A percentile compares a stretch with the other conserved stretches of the same genome.
Conservation (phyloP, 2,113 vertebrate species). For the Bettongia penicillata region DNA sequence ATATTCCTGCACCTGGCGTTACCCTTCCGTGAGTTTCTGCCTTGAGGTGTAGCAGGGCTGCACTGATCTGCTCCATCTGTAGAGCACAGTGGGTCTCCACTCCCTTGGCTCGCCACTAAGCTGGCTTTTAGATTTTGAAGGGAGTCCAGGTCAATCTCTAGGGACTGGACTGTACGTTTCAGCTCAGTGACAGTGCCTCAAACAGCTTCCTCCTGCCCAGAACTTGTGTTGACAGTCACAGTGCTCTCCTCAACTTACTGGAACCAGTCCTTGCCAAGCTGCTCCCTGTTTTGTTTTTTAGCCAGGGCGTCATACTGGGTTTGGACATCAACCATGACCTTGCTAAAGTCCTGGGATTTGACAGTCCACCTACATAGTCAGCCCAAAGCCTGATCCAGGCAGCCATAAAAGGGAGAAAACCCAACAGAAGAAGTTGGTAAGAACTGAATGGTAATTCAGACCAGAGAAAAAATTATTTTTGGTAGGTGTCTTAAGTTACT, state of each 20-base stretch:
- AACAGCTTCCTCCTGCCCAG: slow-evolving; percentile 87
- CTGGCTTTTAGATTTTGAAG: slow-evolving; percentile 89
- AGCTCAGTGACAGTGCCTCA: slow-evolving; percentile 85
- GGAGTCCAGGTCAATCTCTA: slow-evolving; percentile 92
- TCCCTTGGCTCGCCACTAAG: slow-evolving; percentile 88
- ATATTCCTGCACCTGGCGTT: slow-evolving; percentile 91
- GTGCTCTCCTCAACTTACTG: slow-evolving; percentile 92
- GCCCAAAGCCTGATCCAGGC: slow-evolving; percentile 81
- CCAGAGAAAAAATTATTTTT: not conserved
- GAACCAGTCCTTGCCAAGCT: slow-evolving; percentile 91
- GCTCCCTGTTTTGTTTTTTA: slow-evolving; percentile 88
- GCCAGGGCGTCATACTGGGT: slow-evolving; percentile 91
- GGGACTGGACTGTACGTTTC: slow-evolving; percentile 87
- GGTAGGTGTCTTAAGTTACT: not conserved
- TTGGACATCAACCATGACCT: slow-evolving; percentile 91
- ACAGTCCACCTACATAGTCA: slow-evolving; percentile 94
- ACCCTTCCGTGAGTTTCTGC: slow-evolving; percentile 88
- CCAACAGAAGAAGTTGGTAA: not conserved
- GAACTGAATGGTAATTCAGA: not conserved
- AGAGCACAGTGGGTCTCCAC: slow-evolving; percentile 86
- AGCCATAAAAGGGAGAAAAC: not conserved
- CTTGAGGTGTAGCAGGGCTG: slow-evolving; percentile 84
- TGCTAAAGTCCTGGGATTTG: slow-evolving; percentile 90
- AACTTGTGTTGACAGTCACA: slow-evolving; percentile 88
- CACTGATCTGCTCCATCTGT: slow-evolving; percentile 89